Evolutionary conservation across 2,888 invertebrate species (phyloP).

Genomic region (Zaprionus bogoriensis): DNA sequence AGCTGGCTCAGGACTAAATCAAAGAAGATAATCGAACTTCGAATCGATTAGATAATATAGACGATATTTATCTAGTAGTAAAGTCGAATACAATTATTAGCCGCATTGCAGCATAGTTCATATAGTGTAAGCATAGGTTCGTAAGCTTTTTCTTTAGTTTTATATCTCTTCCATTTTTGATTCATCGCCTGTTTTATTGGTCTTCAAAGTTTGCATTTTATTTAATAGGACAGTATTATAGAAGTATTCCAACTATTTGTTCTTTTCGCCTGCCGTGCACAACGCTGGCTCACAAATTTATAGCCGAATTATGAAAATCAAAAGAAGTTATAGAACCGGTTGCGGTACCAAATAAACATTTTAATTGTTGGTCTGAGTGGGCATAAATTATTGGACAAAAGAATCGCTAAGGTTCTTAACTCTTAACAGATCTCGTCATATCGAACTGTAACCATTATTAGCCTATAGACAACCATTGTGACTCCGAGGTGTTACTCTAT

Average conservation of each 20-base stretch:
- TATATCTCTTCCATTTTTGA: conserved; percentile 2
- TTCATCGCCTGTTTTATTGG: conserved; percentile 30
- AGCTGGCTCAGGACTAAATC: conserved; percentile 53
- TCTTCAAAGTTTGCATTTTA: conserved; percentile 14
- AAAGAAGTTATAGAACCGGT: neutral
- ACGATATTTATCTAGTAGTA: conserved; percentile 63
- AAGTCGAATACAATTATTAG: conserved; percentile 35
- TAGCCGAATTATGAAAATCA: neutral
- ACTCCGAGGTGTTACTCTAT: conserved; percentile 22
- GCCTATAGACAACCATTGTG: conserved; percentile 56
- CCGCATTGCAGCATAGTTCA: conserved; percentile 9
- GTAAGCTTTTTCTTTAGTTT: conserved; percentile 13
- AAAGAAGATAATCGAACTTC: conserved; percentile 34
- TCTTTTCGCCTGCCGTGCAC: conserved; percentile 1
- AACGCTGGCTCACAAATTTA: conserved; percentile 37
- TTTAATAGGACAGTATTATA: conserved; percentile 22
- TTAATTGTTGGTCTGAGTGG: neutral
- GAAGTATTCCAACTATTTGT: conserved; percentile 3
- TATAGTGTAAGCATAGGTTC: conserved; percentile 20
- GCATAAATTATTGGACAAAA: neutral
- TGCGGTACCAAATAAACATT: neutral
- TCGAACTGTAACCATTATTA: conserved; percentile 58
- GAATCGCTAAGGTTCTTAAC: conserved; percentile 6
- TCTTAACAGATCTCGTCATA: conserved; percentile 31
- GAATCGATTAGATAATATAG: conserved; percentile 37